phyloP scores from a whole-genome alignment of 2,888 invertebrate genomes.

The Drosophila villosipedis region DNA sequence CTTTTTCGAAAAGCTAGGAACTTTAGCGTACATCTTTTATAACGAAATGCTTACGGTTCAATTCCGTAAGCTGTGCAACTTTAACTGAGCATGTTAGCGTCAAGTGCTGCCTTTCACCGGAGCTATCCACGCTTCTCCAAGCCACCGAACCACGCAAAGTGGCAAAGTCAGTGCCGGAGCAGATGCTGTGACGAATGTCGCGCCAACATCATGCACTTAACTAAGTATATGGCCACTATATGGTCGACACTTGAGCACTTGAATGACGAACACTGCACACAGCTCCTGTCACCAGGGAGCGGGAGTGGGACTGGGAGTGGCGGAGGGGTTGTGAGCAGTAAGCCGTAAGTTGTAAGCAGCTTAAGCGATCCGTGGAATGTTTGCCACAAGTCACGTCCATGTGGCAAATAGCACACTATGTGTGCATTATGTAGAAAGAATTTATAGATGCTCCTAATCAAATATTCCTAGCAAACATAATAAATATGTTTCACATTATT shows the following conservation, averaged over 20 bases:
- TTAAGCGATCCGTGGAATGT: constrained; percentile 32
- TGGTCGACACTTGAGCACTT: constrained; percentile 50
- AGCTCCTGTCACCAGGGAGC: constrained; percentile 16
- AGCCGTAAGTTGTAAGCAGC: constrained; percentile 23
- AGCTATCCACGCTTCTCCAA: neutral
- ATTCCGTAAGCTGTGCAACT: neutral
- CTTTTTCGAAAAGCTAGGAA: neutral
- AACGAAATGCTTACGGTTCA: neutral
- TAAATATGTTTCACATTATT: constrained; percentile 48
- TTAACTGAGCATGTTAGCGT: constrained; percentile 7
- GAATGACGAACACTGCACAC: constrained; percentile 31
- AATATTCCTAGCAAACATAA: constrained; percentile 57
- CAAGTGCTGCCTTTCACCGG: constrained; percentile 18
- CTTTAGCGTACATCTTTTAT: neutral
- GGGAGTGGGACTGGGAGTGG: neutral
- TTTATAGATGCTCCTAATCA: constrained; percentile 70
- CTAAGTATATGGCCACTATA: constrained; percentile 56
- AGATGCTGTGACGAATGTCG: constrained; percentile 57
- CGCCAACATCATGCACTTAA: constrained; percentile 55
- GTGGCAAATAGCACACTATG: constrained; percentile 42
- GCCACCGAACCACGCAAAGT: neutral
- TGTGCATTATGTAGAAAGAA: constrained; percentile 12
- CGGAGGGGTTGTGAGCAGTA: constrained; percentile 3
- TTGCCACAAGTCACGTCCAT: constrained; percentile 37
- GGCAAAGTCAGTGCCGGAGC: neutral